Base-by-base conservation (phyloP, 1,140 invertebrate genomes). In the Drosophila repleta region DNA sequence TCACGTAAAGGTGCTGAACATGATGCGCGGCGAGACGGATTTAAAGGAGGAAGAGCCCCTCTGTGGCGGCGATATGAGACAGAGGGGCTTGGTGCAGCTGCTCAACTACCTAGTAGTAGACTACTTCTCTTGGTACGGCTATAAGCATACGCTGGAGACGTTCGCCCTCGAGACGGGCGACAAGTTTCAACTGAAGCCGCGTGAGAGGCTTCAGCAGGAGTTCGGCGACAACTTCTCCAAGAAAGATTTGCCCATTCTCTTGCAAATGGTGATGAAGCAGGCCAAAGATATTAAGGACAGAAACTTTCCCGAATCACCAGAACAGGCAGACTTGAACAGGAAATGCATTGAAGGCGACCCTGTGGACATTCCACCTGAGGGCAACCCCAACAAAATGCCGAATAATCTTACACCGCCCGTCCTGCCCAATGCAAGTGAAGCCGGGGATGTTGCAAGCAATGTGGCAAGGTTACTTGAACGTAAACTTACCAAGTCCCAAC, bases 91-190 rank as follows among this genome's bases (percentile, higher is more conserved):
- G 1, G 8, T 69, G 5, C 60, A 39, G 15, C 13, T 87, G 1
- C 68, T 85, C 0, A 90, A 90, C 29, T 63, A 90, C 15, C 20
- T 90, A 17, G 43, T 90, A 5, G 67, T 83, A n/a, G 87, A 90
- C 21, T 90, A 87, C 24, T 65, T 90, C 2, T 20, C 71, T 11
- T 90, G 81, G 81, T 88, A 64, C 7, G 88, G 88, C 43, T 90
- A 74, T 29, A 70, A 67, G 8, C 88, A 90, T 75, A 83, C 87
- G 3, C 43, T 72, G 43, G 72, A 90, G 56, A 90, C 88, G 0
- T 83, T 87, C 39, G 29, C 70, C 3, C 61, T 87, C 37, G 87
- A 90, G 39, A 75, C 76, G 3, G 83, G 73, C 4, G 46, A 56
- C 1, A 56, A 37, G 3, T 29, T 1, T 0, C 37, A 18, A 11